These are phyloP conservation scores for Tachycineta bicolor DNA, from an alignment of 2,113 vertebrate species.

Conservation along the genomic window DNA sequence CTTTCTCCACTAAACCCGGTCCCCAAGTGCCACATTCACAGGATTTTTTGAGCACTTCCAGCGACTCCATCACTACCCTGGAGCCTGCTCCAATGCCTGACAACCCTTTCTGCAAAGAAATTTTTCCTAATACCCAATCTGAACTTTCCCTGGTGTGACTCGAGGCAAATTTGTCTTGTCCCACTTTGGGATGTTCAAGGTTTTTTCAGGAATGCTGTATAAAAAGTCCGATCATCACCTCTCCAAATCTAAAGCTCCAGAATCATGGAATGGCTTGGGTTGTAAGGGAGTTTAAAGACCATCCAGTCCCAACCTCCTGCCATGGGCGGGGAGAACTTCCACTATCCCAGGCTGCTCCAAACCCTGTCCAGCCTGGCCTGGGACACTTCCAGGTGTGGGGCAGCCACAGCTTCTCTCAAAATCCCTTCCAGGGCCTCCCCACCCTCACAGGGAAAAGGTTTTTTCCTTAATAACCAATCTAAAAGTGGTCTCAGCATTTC, in stretches of 20 bases:
- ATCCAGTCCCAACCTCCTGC: neutral
- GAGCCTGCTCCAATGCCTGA: neutral
- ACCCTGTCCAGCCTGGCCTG: accelerated
- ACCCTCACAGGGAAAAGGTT: neutral
- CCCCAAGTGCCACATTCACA: neutral
- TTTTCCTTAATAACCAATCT: neutral
- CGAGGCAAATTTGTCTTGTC: neutral
- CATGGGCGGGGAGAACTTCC: neutral
- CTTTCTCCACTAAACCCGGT: neutral
- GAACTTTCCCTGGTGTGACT: neutral
- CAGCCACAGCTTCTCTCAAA: neutral
- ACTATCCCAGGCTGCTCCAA: neutral
- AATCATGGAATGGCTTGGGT: neutral
- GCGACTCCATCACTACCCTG: neutral
- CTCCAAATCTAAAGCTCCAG: neutral
- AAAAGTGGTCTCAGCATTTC: neutral
- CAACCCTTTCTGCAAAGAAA: neutral
- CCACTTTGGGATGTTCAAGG: neutral
- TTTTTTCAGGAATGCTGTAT: neutral
- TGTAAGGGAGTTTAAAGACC: neutral
- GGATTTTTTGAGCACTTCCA: neutral
- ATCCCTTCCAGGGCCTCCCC: neutral
- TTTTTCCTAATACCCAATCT: neutral
- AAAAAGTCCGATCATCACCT: neutral
- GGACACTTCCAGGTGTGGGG: neutral